phyloP scores from a whole-genome alignment of 2,888 invertebrate species.

The Epistrophe eligans region DNA sequence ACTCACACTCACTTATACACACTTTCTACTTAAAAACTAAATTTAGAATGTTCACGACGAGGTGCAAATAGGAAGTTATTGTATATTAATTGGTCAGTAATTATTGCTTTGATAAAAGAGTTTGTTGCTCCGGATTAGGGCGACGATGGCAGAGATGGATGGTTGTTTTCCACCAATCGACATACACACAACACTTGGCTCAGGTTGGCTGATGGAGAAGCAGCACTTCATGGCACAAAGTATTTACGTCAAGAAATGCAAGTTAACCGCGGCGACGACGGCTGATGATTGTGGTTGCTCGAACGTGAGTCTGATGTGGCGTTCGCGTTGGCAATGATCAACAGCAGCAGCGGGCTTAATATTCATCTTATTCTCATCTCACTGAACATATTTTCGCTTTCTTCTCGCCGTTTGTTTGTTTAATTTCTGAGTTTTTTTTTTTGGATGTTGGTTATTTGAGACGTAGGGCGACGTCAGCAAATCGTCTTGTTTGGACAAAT shows the following conservation, averaged over 20 bases:
- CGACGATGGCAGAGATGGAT: slow-evolving; percentile 27
- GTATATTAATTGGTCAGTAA: slow-evolving; percentile 63
- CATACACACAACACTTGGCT: slow-evolving; percentile 53
- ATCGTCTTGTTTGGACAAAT: slow-evolving; percentile 1
- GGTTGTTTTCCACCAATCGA: slow-evolving; percentile 27
- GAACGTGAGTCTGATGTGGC: slow-evolving; percentile 37
- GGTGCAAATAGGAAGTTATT: slow-evolving; percentile 36
- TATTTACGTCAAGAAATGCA: slow-evolving; percentile 47
- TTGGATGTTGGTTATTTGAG: neutral
- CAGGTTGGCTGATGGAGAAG: slow-evolving; percentile 42
- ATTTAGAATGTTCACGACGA: slow-evolving; percentile 42
- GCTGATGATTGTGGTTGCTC: slow-evolving; percentile 43
- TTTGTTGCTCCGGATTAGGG: slow-evolving; percentile 52
- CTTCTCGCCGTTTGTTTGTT: slow-evolving; percentile 10
- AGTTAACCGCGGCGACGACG: slow-evolving; percentile 21
- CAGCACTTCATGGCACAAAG: slow-evolving; percentile 68
- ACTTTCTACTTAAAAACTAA: slow-evolving; percentile 60
- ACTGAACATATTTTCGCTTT: slow-evolving; percentile 43
- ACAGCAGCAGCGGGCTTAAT: slow-evolving; percentile 28
- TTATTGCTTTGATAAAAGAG: slow-evolving; percentile 54
- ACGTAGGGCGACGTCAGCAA: slow-evolving; percentile 63
- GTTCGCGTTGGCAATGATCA: slow-evolving; percentile 35
- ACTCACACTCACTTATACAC: slow-evolving; percentile 22
- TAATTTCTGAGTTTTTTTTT: neutral
- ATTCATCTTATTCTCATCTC: slow-evolving; percentile 71